A percentile compares a stretch with the other conserved stretches of the same genome.
phyloP scores from a whole-genome alignment of 64 coral and sea anemone genomes.

The Astreopora myriophthalma region DNA sequence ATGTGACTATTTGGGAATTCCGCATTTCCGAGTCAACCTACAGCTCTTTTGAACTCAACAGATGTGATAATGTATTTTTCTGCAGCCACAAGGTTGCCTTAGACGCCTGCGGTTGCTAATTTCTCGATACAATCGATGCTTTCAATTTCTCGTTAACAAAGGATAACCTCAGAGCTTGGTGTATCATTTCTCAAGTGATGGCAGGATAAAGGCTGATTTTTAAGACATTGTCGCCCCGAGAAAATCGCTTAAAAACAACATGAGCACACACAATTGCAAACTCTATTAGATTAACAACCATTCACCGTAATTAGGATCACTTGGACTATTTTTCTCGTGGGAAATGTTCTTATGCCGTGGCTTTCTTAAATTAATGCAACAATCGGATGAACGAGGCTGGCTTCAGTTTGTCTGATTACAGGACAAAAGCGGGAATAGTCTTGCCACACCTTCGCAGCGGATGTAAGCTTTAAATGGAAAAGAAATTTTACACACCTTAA shows the following conservation, averaged over 20 bases:
- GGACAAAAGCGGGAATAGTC: not conserved
- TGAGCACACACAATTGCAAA: constrained; percentile 44
- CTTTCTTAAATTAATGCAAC: not conserved
- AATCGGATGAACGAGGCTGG: constrained; percentile 6
- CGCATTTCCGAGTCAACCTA: not conserved
- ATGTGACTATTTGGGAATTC: not conserved
- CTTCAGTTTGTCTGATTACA: not conserved
- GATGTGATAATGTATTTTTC: not conserved
- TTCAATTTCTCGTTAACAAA: constrained; percentile 14
- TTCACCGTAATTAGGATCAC: not conserved
- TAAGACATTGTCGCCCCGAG: not conserved
- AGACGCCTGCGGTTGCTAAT: not conserved
- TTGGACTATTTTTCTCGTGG: constrained; percentile 51
- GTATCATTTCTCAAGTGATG: not conserved
- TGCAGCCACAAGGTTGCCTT: not conserved
- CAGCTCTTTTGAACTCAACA: not conserved
- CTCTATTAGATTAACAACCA: constrained; percentile 39
- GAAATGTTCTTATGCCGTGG: constrained; percentile 39
- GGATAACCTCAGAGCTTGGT: not conserved
- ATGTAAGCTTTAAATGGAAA: constrained; percentile 19
- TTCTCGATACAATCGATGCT: constrained; percentile 17
- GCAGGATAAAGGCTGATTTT: not conserved
- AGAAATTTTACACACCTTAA: constrained; percentile 39
- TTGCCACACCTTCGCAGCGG: constrained; percentile 29
- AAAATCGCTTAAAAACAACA: constrained; percentile 26